Conservation (phyloP, 2,888 invertebrate genomes). For the Mimachlamys varia region DNA sequence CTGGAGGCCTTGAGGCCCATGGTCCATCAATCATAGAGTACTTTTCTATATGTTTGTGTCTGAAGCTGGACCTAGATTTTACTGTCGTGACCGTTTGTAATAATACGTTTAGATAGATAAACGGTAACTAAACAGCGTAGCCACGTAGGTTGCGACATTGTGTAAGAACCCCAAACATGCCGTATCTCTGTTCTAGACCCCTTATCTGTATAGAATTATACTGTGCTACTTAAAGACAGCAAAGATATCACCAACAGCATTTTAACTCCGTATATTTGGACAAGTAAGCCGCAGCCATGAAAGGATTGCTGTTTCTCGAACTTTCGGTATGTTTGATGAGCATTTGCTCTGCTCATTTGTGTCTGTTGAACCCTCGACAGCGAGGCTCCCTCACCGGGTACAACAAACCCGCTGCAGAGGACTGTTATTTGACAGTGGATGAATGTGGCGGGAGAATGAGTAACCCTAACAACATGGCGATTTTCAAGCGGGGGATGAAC, state of each 20-base stretch:
- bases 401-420: background rate
- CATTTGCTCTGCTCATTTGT: background rate
- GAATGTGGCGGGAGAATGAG: constrained; percentile 19
- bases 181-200: background rate
- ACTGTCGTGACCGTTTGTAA: too few species aligned
- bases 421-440: background rate
- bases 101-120: too few species aligned
- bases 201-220: background rate
- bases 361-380: background rate
- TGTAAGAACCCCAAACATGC: background rate
- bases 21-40: too few species aligned
- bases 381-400: background rate
- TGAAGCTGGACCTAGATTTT: too few species aligned
- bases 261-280: background rate
- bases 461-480: background rate
- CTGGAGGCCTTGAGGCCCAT: too few species aligned
- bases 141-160: too few species aligned
- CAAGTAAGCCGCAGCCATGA: background rate
- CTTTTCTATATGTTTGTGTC: too few species aligned
- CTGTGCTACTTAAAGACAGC: background rate
- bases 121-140: too few species aligned
- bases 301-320: background rate
- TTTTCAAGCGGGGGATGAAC: background rate
- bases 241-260: background rate
- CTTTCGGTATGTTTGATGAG: background rate